These are phyloP conservation scores for Myioborus miniatus DNA, from an alignment of 2,797 vertebrate species.

Conservation along the genomic window DNA sequence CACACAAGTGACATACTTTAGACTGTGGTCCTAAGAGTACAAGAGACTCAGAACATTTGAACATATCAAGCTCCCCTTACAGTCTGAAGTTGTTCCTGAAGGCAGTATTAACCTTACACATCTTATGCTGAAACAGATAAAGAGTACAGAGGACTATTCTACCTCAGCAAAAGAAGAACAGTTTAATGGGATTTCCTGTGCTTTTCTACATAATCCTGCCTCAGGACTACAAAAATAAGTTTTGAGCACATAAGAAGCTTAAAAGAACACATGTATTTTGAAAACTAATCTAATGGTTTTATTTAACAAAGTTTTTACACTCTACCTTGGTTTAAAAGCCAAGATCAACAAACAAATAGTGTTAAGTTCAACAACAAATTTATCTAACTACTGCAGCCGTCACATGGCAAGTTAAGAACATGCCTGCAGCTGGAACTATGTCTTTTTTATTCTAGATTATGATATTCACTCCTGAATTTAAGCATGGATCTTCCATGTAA, in stretches of 20 bases:
- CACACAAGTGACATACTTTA: background rate
- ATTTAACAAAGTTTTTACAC: background rate
- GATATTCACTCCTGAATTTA: background rate
- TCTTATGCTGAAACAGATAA: background rate
- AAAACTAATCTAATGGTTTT: background rate
- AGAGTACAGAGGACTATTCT: background rate
- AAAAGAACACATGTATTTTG: background rate
- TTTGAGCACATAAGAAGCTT: background rate
- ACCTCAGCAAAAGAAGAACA: background rate
- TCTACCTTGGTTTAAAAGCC: background rate
- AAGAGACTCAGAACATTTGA: background rate
- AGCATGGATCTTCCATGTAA: background rate
- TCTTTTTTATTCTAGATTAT: background rate
- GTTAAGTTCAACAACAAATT: background rate
- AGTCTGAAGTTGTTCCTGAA: background rate
- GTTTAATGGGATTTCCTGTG: background rate
- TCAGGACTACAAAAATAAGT: background rate
- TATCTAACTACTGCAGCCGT: background rate
- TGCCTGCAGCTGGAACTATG: background rate
- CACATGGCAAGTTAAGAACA: background rate
- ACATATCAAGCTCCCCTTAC: background rate
- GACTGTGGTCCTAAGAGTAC: background rate
- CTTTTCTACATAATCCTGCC: background rate
- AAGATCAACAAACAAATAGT: background rate
- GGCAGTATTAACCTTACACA: background rate